These are phyloP conservation scores for Syndactyla subalaris DNA, from an alignment of 2,797 vertebrate species.

Conservation along the genomic window DNA sequence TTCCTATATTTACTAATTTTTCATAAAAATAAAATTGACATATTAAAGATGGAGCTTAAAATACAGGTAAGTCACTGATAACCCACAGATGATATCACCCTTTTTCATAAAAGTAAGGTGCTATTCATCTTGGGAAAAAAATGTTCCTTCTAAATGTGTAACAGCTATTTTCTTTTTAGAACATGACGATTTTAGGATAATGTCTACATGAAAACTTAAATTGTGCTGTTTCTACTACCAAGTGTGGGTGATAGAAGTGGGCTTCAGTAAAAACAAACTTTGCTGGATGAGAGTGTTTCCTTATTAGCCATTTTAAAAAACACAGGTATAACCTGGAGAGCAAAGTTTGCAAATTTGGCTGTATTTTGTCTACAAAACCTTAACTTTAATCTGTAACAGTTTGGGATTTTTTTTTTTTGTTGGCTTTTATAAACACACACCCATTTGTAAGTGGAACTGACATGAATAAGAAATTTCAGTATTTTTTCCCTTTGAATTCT, in stretches of 20 bases:
- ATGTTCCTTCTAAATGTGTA: not conserved
- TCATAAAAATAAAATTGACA: not conserved
- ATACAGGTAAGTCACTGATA: not conserved
- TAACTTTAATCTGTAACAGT: not conserved
- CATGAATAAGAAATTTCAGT: not conserved
- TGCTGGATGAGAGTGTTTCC: not conserved
- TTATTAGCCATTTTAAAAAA: not conserved
- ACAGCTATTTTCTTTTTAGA: not conserved
- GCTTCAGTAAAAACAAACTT: not conserved
- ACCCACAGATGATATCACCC: not conserved
- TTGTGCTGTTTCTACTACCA: rapidly evolving
- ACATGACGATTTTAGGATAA: not conserved
- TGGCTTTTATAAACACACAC: not conserved
- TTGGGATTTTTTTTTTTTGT: not conserved
- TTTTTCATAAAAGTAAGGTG: not conserved
- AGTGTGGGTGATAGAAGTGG: not conserved
- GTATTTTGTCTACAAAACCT: not conserved
- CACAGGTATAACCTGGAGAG: not conserved
- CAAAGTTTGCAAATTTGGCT: not conserved
- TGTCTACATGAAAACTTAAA: not conserved
- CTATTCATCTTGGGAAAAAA: not conserved
- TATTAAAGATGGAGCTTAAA: not conserved
- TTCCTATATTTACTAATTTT: not conserved
- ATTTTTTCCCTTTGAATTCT: not conserved
- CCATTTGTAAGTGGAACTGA: not conserved